A percentile compares a stretch with the other conserved stretches of the same genome.
Conservation (phyloP, 2,888 invertebrate genomes). For the Nineta flava region DNA sequence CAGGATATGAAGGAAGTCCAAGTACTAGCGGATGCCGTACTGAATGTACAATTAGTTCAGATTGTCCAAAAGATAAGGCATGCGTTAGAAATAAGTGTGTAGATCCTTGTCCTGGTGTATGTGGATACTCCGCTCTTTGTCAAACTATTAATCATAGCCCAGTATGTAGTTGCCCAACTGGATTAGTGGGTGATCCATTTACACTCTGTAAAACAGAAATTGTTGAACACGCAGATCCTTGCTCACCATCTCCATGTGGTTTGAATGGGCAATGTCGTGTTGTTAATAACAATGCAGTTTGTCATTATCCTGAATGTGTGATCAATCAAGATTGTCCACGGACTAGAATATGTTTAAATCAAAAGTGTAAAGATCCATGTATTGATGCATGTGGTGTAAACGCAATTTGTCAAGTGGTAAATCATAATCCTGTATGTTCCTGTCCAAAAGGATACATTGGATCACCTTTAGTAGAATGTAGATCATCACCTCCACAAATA, state of each 20-base stretch:
- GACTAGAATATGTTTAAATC: constrained; percentile 63
- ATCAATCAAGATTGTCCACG: constrained; percentile 78
- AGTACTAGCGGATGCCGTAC: constrained; percentile 56
- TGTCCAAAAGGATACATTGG: constrained; percentile 69
- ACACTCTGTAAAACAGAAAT: constrained; percentile 39
- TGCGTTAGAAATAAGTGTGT: constrained; percentile 66
- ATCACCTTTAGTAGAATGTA: constrained; percentile 59
- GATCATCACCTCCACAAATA: constrained; percentile 27
- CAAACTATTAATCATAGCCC: constrained; percentile 71
- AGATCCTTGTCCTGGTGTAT: constrained; percentile 66
- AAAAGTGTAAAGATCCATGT: constrained; percentile 74
- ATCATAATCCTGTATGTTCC: constrained; percentile 69
- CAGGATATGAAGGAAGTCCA: constrained; percentile 59
- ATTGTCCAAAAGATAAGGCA: constrained; percentile 56
- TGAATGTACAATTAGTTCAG: constrained; percentile 68
- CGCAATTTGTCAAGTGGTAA: constrained; percentile 60
- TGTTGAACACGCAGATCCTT: constrained; percentile 45
- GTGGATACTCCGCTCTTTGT: constrained; percentile 63
- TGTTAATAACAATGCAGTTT: constrained; percentile 51
- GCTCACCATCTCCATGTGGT: constrained; percentile 70
- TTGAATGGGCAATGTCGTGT: constrained; percentile 67
- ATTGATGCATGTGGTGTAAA: constrained; percentile 68
- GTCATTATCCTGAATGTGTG: constrained; percentile 74
- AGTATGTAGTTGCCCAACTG: constrained; percentile 61
- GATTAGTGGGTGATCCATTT: constrained; percentile 68